Percentiles rank a stretch among this genome's conserved stretches.
These are phyloP conservation scores for Chironex yamaguchii DNA, from an alignment of 30 jellyfish, hydroid and myxozoan genomes.

Conservation along the genomic window DNA sequence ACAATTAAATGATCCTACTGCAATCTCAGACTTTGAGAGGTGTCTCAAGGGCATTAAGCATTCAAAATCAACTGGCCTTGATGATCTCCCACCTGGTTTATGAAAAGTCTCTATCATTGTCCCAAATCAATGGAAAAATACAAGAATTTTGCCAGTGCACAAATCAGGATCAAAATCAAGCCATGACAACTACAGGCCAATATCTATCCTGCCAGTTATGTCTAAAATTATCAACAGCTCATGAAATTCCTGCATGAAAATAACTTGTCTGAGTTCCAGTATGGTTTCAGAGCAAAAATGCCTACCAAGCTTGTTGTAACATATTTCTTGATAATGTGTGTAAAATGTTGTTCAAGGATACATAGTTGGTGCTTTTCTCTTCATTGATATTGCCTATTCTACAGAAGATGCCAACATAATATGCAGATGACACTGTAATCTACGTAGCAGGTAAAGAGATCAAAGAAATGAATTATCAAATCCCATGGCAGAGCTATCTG, in stretches of 20 bases:
- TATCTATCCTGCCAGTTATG: conserved; percentile 69
- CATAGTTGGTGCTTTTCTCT: conserved; percentile 73
- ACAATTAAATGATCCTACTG: conserved; percentile 43
- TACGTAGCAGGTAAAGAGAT: conserved; percentile 29
- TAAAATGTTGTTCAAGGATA: conserved; percentile 68
- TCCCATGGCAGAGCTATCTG: conserved; percentile 28
- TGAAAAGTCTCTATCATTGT: conserved; percentile 66
- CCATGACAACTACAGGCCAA: conserved; percentile 78
- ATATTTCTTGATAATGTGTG: conserved; percentile 60
- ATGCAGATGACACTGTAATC: conserved; percentile 28
- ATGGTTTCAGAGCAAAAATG: conserved; percentile 58
- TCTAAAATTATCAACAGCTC: conserved; percentile 66
- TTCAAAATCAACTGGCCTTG: conserved; percentile 65
- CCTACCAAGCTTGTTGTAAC: conserved; percentile 77
- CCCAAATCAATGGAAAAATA: conserved; percentile 56
- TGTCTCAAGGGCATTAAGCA: conserved; percentile 29
- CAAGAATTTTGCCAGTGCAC: conserved; percentile 73
- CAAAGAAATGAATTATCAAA: conserved; percentile 12
- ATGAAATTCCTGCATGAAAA: conserved; percentile 66
- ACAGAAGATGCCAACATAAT: conserved; percentile 43
- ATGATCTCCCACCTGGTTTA: conserved; percentile 73
- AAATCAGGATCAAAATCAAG: conserved; percentile 60
- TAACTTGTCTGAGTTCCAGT: conserved; percentile 65
- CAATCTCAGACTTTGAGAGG: conserved; percentile 36
- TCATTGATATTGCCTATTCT: conserved; percentile 65